Percentiles rank a stretch among this genome's conserved stretches.
Evolutionary conservation across 2,113 vertebrate genomes (phyloP).

Genomic region (Lipotes vexillifer): DNA sequence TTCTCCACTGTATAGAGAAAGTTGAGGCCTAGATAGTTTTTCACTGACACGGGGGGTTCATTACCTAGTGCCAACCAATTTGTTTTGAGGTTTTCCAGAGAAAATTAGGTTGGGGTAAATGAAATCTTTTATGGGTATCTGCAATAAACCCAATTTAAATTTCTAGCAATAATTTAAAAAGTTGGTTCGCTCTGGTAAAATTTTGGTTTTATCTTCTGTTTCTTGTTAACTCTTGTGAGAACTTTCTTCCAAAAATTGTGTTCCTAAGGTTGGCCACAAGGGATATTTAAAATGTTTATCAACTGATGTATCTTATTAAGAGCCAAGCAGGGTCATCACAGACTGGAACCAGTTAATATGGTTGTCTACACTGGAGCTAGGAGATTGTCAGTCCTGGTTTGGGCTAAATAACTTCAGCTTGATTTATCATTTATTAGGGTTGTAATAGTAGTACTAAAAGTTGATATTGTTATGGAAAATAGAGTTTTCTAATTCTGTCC

Average conservation of each 20-base stretch:
- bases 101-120: slow-evolving; percentile 24
- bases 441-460: not conserved
- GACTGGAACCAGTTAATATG: not conserved
- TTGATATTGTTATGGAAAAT: not conserved
- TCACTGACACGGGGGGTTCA: not conserved
- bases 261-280: not conserved
- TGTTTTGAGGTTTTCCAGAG: slow-evolving; percentile 4
- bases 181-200: not conserved
- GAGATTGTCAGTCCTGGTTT: not conserved
- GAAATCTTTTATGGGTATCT: not conserved
- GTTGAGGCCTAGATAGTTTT: not conserved
- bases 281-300: not conserved
- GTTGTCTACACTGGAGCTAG: not conserved
- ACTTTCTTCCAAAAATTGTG: not conserved
- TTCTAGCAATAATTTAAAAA: slow-evolving; percentile 23
- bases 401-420: not conserved
- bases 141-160: slow-evolving; percentile 16
- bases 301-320: not conserved
- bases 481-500: not conserved
- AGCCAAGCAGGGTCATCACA: not conserved
- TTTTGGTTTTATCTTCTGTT: slow-evolving; percentile 37
- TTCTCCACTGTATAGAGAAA: not conserved
- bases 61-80: not conserved
- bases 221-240: not conserved
- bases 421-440: not conserved